phyloP scores from a whole-genome alignment of 2,888 invertebrate species.

The Formica aserva region DNA sequence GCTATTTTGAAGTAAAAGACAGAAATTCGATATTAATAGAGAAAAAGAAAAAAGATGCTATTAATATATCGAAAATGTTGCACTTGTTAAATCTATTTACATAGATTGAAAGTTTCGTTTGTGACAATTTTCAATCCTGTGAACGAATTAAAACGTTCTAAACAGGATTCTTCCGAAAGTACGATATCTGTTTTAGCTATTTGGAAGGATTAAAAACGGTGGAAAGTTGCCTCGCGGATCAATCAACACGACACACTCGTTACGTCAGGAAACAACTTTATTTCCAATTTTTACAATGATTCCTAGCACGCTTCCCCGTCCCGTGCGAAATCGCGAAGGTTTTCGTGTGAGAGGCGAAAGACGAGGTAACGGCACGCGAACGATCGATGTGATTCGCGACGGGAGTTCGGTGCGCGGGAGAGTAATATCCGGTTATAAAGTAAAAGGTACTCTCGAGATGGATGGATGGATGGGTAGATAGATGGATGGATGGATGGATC shows the following conservation, averaged over 20 bases:
- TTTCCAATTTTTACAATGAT: conserved; percentile 53
- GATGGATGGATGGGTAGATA: neutral
- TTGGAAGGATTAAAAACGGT: neutral
- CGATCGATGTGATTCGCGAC: conserved; percentile 33
- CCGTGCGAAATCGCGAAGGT: conserved; percentile 25
- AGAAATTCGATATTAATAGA: neutral
- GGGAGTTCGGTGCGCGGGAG: conserved; percentile 4
- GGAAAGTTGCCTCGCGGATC: neutral
- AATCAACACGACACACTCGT: conserved; percentile 10
- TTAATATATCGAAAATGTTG: neutral
- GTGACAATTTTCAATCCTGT: too few relatives aligned
- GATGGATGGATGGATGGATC: conserved; percentile 19
- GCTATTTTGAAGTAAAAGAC: neutral
- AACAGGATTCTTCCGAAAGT: neutral
- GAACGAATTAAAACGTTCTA: neutral
- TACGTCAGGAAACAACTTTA: conserved; percentile 45
- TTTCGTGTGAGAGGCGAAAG: conserved; percentile 31
- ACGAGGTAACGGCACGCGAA: conserved; percentile 53
- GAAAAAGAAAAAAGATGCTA: neutral
- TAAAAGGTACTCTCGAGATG: conserved; percentile 19
- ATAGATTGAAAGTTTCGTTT: neutral
- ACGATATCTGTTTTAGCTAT: neutral
- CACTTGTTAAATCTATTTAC: neutral
- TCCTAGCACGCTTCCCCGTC: conserved; percentile 27
- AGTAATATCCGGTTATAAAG: conserved; percentile 49